Conservation (phyloP, 35 echinoderm and acorn worm genomes). For the Eucidaris tribuloides region DNA sequence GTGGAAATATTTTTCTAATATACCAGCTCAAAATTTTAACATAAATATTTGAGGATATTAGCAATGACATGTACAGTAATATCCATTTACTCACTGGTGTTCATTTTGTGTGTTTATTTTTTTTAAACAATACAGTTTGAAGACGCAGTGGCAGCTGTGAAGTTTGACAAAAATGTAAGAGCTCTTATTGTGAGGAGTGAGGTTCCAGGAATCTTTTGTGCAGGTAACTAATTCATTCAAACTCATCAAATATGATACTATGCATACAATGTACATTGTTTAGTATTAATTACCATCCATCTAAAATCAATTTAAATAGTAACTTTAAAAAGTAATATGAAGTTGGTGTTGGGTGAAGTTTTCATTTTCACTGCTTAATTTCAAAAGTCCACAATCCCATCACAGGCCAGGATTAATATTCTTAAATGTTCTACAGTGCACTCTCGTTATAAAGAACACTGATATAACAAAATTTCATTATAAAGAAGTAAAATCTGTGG, state of each 20-base stretch:
- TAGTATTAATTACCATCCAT: background rate
- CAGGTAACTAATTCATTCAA: constrained; percentile 32
- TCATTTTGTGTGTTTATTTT: background rate
- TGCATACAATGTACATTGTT: background rate
- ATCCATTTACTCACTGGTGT: too few species aligned
- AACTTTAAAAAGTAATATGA: background rate
- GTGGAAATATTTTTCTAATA: too few species aligned
- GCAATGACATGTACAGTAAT: too few species aligned
- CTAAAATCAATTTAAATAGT: background rate
- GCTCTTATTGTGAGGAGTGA: constrained; percentile 69
- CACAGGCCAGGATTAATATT: background rate
- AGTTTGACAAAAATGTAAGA: constrained; percentile 69
- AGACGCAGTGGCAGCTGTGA: constrained; percentile 42
- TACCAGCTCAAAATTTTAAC: too few species aligned
- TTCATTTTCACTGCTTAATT: background rate
- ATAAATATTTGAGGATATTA: too few species aligned
- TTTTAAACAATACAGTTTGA: constrained; percentile 35
- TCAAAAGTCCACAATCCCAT: background rate
- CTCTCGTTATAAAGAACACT: too few species aligned
- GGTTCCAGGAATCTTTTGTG: constrained; percentile 73
- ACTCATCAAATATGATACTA: background rate
- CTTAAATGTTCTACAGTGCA: too few species aligned
- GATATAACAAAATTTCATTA: too few species aligned
- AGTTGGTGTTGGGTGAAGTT: background rate
- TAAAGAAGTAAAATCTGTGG: too few species aligned